Conservation (phyloP, 2,888 invertebrate species). For the Hecatera dysodea region DNA sequence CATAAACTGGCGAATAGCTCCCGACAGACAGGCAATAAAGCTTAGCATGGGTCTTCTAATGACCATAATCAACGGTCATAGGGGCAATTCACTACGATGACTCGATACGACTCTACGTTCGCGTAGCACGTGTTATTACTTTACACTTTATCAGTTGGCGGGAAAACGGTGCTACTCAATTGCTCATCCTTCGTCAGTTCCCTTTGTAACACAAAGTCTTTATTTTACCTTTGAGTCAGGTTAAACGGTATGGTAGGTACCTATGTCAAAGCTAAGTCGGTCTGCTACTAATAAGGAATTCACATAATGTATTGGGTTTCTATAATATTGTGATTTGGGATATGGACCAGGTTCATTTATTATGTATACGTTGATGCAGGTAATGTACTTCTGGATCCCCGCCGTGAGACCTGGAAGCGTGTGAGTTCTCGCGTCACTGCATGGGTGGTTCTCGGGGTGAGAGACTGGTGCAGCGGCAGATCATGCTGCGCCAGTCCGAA, state of each 20-base stretch:
- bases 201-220: background rate
- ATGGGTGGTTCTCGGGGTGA: too few species aligned
- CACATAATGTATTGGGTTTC: background rate
- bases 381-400: background rate
- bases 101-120: conserved; percentile 23
- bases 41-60: conserved; percentile 28
- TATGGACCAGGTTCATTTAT: background rate
- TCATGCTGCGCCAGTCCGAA: too few species aligned
- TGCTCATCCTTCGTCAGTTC: background rate
- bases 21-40: background rate
- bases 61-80: conserved; percentile 22
- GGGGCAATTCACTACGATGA: conserved; percentile 30
- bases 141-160: conserved; percentile 3
- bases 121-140: conserved; percentile 29
- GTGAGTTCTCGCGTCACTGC: too few species aligned
- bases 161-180: conserved; percentile 2
- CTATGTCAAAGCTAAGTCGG: background rate
- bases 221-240: background rate
- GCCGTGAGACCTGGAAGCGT: too few species aligned
- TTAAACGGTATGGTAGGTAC: background rate
- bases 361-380: background rate
- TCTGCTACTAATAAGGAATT: background rate
- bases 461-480: too few species aligned
- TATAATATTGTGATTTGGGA: background rate
- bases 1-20: background rate